Conservation (phyloP, 2,888 invertebrate species). For the Netelia inedita region DNA sequence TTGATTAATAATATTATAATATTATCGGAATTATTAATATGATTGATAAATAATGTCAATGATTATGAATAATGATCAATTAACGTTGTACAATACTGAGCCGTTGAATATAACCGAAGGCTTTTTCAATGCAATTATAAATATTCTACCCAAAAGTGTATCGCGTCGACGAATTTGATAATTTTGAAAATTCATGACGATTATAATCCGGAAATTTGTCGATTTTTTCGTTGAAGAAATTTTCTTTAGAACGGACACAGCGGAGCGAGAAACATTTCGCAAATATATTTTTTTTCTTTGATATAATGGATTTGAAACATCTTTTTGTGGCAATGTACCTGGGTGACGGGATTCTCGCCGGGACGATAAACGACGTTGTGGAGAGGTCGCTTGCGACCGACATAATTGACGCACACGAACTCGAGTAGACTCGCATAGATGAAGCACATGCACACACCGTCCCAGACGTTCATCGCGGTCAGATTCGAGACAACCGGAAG, state of each 20-base stretch:
- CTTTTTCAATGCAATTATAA: too few species aligned
- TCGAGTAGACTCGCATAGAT: slow-evolving; percentile 97
- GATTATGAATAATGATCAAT: too few species aligned
- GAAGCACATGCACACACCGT: slow-evolving; percentile 98
- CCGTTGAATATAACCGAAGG: too few species aligned
- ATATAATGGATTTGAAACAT: slow-evolving; percentile 22
- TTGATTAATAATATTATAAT: too few species aligned
- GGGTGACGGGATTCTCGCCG: slow-evolving; percentile 95
- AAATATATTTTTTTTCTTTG: neutral
- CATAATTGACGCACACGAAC: slow-evolving; percentile 98
- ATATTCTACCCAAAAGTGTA: too few species aligned
- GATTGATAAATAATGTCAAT: too few species aligned
- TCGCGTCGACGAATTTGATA: too few species aligned
- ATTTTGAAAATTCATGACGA: neutral
- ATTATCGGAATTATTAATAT: too few species aligned
- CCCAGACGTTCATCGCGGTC: slow-evolving; percentile 99
- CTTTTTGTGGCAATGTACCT: slow-evolving; percentile 86
- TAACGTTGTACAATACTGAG: too few species aligned
- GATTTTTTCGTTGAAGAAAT: slow-evolving; percentile 4
- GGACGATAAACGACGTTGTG: slow-evolving; percentile 96
- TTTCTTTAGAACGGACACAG: neutral
- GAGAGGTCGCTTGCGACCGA: slow-evolving; percentile 95
- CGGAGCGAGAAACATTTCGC: slow-evolving; percentile 45
- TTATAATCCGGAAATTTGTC: neutral
- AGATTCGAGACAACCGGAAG: slow-evolving; percentile 97